Evolutionary conservation across 2,797 vertebrate species (phyloP).

Genomic region (Anableps anableps): DNA sequence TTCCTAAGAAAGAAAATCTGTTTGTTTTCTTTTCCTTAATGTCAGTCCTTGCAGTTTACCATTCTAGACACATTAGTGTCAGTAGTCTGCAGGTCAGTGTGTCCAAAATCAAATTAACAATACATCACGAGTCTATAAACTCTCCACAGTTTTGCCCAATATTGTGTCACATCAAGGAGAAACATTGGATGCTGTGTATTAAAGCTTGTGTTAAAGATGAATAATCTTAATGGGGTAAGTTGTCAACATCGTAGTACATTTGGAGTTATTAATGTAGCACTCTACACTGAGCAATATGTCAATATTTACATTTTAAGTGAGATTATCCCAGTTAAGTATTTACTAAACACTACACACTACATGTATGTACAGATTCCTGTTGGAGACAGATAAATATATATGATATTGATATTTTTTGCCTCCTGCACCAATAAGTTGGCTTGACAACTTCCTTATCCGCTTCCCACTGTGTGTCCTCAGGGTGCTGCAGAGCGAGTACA

Average conservation of each 20-base stretch:
- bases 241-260: conserved; percentile 18
- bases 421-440: conserved; percentile 14
- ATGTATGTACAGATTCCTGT: not conserved
- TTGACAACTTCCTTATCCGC: not conserved
- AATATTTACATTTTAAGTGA: conserved; percentile 11
- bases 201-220: conserved; percentile 20
- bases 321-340: conserved; percentile 16
- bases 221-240: conserved; percentile 18
- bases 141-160: not conserved
- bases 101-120: not conserved
- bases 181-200: not conserved
- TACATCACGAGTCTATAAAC: not conserved
- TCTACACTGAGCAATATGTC: conserved; percentile 21
- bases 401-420: conserved; percentile 11
- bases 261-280: not conserved
- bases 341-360: not conserved
- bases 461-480: conserved; percentile 71
- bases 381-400: not conserved
- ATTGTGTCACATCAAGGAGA: not conserved
- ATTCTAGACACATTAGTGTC: not conserved
- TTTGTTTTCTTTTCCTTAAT: not conserved
- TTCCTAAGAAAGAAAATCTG: not conserved
- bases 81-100: not conserved
- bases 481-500: conserved; percentile 95
- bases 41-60: not conserved